Evolutionary conservation across 2,797 vertebrate genomes (phyloP), one percentile per base, ranked within the genome.

Genomic region (Macropodus opercularis): DNA sequence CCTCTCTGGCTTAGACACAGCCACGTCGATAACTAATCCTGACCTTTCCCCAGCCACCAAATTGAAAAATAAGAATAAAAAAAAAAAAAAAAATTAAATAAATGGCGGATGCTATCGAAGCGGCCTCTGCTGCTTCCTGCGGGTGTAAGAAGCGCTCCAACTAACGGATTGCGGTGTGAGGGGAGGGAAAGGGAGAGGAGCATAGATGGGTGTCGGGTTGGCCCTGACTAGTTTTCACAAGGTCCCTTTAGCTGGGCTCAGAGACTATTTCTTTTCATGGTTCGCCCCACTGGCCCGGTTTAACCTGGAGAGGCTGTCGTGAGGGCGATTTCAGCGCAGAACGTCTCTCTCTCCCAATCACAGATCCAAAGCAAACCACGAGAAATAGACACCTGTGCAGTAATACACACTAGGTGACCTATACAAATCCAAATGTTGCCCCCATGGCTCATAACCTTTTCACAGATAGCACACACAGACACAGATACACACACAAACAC

Each of bases 1-100:
- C 42, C 72, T 89, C 81, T 85, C 84, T 79, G 84, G 85, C 85
- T 91, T 86, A 89, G 87, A 90, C 85, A 81, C 79, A 81, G 83
- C 84, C 87, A 83, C 83, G 91, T 92, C 90, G 89, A 92, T 92
- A 93, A 92, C 90, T 92, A 92, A 93, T 92, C 90, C 91, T 92
- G 90, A 93, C 92, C 91, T 92, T 92, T 90, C 84, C 86, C 83
- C 86, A 80, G 87, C 82, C 85, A 67, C 87, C 85, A 91, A 92
- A 92, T 92, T 92, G 91, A 92, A 92, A 92, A 90, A 91, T 89
- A 91, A 90, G 85, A 89, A 91, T 90, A 92, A 88, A 85, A 88
- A 87, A 87, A 90, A 92, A 91, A 88, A 85, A 88, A 87, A 87
- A 90, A 92, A 91, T 90, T 90, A 92, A 91, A 91, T 91, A 90